Percentiles rank a stretch among this genome's conserved stretches.
Evolutionary conservation across 1,140 invertebrate genomes (phyloP).

Genomic region (Centruroides sculpturatus): DNA sequence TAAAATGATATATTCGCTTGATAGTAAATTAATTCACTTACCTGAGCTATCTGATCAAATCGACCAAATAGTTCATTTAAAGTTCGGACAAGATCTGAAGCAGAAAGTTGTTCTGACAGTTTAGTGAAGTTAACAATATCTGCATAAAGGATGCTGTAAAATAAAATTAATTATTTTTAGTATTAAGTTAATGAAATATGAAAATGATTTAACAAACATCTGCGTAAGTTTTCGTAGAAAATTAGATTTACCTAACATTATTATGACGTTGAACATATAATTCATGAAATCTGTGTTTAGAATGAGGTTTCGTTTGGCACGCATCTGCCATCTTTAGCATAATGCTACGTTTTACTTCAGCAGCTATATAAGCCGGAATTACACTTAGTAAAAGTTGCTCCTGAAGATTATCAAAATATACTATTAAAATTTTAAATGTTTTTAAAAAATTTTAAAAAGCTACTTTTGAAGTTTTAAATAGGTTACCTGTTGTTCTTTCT

Average conservation of each 20-base stretch:
- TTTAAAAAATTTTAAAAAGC: constrained; percentile 11
- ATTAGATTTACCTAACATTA: constrained; percentile 56
- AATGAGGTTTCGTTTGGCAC: constrained; percentile 47
- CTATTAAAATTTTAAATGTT: not conserved
- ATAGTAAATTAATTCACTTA: constrained; percentile 23
- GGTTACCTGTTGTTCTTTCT: constrained; percentile 54
- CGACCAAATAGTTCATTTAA: constrained; percentile 90
- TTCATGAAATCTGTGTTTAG: constrained; percentile 60
- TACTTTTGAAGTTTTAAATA: too few relatives aligned
- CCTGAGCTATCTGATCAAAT: constrained; percentile 94
- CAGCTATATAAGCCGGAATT: constrained; percentile 81
- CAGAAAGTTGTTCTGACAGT: constrained; percentile 74
- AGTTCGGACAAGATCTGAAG: constrained; percentile 88
- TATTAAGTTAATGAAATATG: too few relatives aligned
- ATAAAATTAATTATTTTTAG: constrained; percentile 1
- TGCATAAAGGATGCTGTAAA: constrained; percentile 79
- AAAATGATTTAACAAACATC: too few relatives aligned
- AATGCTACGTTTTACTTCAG: constrained; percentile 75
- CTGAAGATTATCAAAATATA: constrained; percentile 30
- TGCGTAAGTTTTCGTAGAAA: too few relatives aligned
- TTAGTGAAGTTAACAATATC: constrained; percentile 97
- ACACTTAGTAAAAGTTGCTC: constrained; percentile 80
- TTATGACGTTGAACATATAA: constrained; percentile 93
- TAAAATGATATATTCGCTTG: too few relatives aligned
- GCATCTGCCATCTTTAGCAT: constrained; percentile 83